These are phyloP conservation scores for Enteromius afrohamiltoni DNA, from an alignment of 2,797 vertebrate genomes.

Conservation along the genomic window DNA sequence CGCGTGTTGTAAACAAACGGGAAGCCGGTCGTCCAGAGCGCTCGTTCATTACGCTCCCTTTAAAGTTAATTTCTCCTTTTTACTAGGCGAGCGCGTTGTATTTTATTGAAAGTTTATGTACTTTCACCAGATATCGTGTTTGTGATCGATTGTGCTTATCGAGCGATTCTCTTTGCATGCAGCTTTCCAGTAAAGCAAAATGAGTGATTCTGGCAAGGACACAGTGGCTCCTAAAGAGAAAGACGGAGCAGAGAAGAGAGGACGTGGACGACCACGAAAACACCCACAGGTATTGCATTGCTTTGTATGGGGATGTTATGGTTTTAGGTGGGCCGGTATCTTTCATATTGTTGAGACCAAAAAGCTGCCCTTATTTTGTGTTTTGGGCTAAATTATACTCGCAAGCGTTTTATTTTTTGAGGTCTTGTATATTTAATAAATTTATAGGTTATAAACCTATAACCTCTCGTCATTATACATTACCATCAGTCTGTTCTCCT, in stretches of 20 bases:
- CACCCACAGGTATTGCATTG: slow-evolving; percentile 80
- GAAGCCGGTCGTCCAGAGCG: slow-evolving; percentile 32
- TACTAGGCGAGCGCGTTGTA: too few species aligned
- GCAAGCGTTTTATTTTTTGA: not conserved
- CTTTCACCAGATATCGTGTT: not conserved
- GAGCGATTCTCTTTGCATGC: slow-evolving; percentile 42
- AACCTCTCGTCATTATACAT: too few species aligned
- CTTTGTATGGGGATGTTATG: not conserved
- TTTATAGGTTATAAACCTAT: too few species aligned
- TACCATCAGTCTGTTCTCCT: too few species aligned
- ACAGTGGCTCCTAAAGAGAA: slow-evolving; percentile 90
- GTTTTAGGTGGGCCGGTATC: not conserved
- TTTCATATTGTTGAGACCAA: not conserved
- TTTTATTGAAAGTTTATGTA: not conserved
- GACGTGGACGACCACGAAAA: slow-evolving; percentile 91
- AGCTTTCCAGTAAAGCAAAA: slow-evolving; percentile 70
- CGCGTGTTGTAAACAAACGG: slow-evolving; percentile 48
- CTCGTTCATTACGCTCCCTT: not conserved
- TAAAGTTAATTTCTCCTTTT: not conserved
- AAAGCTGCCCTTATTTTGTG: not conserved
- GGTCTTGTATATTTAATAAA: not conserved
- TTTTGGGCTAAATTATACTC: not conserved
- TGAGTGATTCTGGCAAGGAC: slow-evolving; percentile 91
- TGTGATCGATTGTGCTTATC: not conserved
- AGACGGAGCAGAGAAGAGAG: slow-evolving; percentile 89